phyloP scores from a whole-genome alignment of 1,140 invertebrate genomes.

The Philopotamus ludificatus region DNA sequence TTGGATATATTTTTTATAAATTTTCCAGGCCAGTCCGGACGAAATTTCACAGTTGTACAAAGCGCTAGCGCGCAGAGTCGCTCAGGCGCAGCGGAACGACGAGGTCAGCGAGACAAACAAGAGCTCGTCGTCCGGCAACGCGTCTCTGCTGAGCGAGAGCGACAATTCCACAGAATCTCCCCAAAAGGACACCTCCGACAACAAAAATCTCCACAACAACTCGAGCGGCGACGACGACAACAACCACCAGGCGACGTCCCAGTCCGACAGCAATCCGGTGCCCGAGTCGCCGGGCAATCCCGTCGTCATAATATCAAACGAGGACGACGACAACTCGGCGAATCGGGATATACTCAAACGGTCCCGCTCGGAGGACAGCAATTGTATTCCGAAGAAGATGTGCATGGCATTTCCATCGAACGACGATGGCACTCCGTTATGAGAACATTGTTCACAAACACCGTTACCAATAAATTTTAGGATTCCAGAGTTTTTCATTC shows the following conservation, averaged over 20 bases:
- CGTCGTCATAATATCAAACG: conserved; percentile 21
- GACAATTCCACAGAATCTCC: not conserved
- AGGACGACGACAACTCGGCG: conserved; percentile 24
- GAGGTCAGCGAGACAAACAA: conserved; percentile 1
- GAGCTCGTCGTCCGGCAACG: not conserved
- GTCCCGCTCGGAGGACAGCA: conserved; percentile 13
- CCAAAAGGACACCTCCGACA: not conserved
- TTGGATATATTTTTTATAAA: no score
- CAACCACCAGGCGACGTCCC: not conserved
- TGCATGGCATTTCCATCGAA: conserved; percentile 29
- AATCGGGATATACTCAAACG: conserved; percentile 24
- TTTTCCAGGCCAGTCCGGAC: conserved; percentile 37
- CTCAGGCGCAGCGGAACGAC: conserved; percentile 23
- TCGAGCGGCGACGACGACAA: not conserved
- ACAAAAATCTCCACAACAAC: not conserved
- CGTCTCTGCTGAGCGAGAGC: not conserved
- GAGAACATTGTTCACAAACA: conserved; percentile 22
- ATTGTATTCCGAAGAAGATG: conserved; percentile 31
- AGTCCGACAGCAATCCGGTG: not conserved
- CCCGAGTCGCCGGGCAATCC: conserved; percentile 19
- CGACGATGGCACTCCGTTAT: conserved; percentile 35
- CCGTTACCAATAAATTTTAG: no score
- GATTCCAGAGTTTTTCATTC: no score
- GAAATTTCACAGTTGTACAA: conserved; percentile 34
- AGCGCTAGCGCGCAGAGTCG: conserved; percentile 29